A percentile compares a stretch with the other conserved stretches of the same genome.
Evolutionary conservation across 2,888 invertebrate genomes (phyloP).

Genomic region (Fragum whitleyi): DNA sequence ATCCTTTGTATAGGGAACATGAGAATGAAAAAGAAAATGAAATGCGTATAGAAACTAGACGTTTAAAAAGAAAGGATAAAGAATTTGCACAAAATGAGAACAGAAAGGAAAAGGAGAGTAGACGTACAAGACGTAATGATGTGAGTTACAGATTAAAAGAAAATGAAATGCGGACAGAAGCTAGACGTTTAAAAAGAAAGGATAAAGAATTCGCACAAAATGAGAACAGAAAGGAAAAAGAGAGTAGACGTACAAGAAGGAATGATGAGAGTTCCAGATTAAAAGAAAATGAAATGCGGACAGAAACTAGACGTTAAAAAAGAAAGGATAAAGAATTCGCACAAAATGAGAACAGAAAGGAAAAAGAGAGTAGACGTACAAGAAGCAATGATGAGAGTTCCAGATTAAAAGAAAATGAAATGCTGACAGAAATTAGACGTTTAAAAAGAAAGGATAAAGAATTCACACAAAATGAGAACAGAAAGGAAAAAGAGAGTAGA

Average conservation of each 20-base stretch:
- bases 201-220: neutral
- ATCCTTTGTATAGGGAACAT: conserved; percentile 7
- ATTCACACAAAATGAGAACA: neutral
- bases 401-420: neutral
- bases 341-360: neutral
- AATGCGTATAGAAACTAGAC: conserved; percentile 1
- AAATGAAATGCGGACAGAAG: neutral
- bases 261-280: neutral
- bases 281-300: neutral
- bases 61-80: conserved; percentile 21
- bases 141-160: neutral
- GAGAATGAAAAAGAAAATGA: conserved; percentile 14
- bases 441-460: conserved; percentile 1
- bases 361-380: neutral
- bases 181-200: neutral
- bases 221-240: neutral
- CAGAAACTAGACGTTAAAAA: conserved; percentile 2
- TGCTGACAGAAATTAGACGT: neutral
- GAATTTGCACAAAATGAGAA: neutral
- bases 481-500: neutral
- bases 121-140: neutral
- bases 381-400: conserved; percentile 7
- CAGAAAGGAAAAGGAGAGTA: neutral
- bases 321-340: neutral
- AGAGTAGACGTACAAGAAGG: conserved; percentile 8